Conservation (phyloP, 2,888 invertebrate genomes). For the Choreutis nemorana region DNA sequence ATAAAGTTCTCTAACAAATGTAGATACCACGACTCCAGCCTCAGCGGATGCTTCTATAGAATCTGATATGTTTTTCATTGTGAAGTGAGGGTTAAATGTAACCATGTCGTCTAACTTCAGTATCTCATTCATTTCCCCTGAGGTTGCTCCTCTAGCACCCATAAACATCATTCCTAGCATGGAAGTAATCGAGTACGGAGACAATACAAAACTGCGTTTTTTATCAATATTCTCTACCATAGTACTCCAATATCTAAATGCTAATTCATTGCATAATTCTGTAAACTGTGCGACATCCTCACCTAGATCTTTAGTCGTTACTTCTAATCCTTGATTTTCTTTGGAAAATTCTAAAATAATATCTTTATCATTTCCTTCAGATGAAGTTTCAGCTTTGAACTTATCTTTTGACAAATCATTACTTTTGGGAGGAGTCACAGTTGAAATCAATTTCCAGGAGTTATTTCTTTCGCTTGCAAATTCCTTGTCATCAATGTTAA, state of each 20-base stretch:
- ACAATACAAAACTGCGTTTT: slow-evolving; percentile 79
- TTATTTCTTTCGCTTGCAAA: slow-evolving; percentile 39
- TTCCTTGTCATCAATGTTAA: slow-evolving; percentile 54
- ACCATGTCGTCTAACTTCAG: slow-evolving; percentile 86
- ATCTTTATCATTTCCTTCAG: slow-evolving; percentile 34
- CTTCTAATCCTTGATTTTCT: slow-evolving; percentile 75
- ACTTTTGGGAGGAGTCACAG: slow-evolving; percentile 57
- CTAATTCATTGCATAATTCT: slow-evolving; percentile 83
- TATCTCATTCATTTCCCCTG: slow-evolving; percentile 90
- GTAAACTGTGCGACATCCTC: slow-evolving; percentile 81
- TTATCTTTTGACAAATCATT: slow-evolving; percentile 45
- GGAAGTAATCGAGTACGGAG: slow-evolving; percentile 86
- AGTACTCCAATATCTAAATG: slow-evolving; percentile 83
- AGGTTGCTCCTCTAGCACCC: slow-evolving; percentile 86
- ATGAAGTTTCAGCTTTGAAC: slow-evolving; percentile 28
- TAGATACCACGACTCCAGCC: slow-evolving; percentile 80
- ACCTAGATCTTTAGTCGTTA: slow-evolving; percentile 74
- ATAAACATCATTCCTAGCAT: slow-evolving; percentile 91
- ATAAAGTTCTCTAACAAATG: slow-evolving; percentile 83
- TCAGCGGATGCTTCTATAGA: slow-evolving; percentile 73
- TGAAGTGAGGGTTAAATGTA: slow-evolving; percentile 88
- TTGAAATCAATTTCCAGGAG: slow-evolving; percentile 68
- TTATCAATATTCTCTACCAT: slow-evolving; percentile 76
- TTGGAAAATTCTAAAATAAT: slow-evolving; percentile 45
- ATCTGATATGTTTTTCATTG: slow-evolving; percentile 86